Evolutionary conservation across 2,113 vertebrate genomes (phyloP).

Genomic region (Leuciscus idus): DNA sequence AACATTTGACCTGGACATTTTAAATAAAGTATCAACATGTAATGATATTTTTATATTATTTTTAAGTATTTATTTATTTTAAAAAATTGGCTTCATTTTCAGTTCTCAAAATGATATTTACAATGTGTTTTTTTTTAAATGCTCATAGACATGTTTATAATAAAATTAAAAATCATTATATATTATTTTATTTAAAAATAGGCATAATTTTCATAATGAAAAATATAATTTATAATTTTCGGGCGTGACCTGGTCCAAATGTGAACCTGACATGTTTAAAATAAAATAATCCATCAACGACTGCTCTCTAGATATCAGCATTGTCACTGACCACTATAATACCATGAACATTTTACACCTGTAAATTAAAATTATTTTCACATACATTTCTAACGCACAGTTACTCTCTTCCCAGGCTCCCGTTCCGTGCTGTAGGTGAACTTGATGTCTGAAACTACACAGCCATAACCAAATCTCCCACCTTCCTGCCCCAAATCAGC

Average conservation of each 20-base stretch:
- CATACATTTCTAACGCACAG: not conserved
- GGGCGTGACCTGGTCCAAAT: not conserved
- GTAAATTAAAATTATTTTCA: not conserved
- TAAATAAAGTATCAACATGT: no score
- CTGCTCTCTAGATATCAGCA: no score
- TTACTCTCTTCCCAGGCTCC: conserved; percentile 22
- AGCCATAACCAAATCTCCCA: conserved; percentile 81
- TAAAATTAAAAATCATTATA: not conserved
- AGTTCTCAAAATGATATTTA: not conserved
- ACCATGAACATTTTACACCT: not conserved
- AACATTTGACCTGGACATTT: no score
- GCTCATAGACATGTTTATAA: not conserved
- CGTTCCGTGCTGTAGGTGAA: conserved; percentile 65
- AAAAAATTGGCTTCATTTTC: not conserved
- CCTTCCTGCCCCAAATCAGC: conserved; percentile 60
- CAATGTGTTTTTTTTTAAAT: not conserved
- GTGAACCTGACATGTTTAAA: not conserved
- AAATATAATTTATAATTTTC: no score
- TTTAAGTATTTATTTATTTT: not conserved
- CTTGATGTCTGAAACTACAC: conserved; percentile 65
- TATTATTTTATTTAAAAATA: no score
- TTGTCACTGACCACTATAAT: not conserved
- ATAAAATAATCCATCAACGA: not conserved
- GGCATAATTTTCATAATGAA: no score
- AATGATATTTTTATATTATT: not conserved